These are phyloP conservation scores for Nymphalis urticae DNA, from an alignment of 2,888 invertebrate genomes.

Conservation along the genomic window DNA sequence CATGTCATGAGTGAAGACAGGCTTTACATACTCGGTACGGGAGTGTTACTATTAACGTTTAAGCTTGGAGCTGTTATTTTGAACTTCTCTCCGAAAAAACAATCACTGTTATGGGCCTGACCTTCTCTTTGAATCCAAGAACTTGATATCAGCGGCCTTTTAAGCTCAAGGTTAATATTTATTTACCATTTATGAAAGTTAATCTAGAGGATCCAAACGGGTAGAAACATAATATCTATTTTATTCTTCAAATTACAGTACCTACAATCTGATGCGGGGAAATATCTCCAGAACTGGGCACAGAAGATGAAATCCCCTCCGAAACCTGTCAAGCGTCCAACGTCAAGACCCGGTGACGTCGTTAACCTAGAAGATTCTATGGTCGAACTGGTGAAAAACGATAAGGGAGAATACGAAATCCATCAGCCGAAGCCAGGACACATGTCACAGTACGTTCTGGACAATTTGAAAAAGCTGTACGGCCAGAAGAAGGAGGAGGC, in stretches of 20 bases:
- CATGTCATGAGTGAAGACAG: too few species aligned
- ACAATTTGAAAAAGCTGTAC: conserved; percentile 60
- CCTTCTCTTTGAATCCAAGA: too few species aligned
- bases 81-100: too few species aligned
- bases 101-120: too few species aligned
- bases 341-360: conserved; percentile 53
- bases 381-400: conserved; percentile 67
- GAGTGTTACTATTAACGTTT: too few species aligned
- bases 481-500: conserved; percentile 64
- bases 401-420: conserved; percentile 69
- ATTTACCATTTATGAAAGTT: too few species aligned
- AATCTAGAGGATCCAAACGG: too few species aligned
- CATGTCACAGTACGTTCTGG: conserved; percentile 63
- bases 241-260: conserved; percentile 51
- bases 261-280: conserved; percentile 72
- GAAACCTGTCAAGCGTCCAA: conserved; percentile 41
- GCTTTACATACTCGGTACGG: too few species aligned
- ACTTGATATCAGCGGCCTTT: too few species aligned
- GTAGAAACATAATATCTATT: too few species aligned
- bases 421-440: conserved; percentile 69
- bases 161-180: too few species aligned
- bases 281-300: conserved; percentile 84
- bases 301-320: conserved; percentile 73
- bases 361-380: conserved; percentile 70
- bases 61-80: too few species aligned